Evolutionary conservation across 2,888 invertebrate genomes (phyloP), one percentile per base, ranked within the genome.

Genomic region (Herminia tarsipennalis): DNA sequence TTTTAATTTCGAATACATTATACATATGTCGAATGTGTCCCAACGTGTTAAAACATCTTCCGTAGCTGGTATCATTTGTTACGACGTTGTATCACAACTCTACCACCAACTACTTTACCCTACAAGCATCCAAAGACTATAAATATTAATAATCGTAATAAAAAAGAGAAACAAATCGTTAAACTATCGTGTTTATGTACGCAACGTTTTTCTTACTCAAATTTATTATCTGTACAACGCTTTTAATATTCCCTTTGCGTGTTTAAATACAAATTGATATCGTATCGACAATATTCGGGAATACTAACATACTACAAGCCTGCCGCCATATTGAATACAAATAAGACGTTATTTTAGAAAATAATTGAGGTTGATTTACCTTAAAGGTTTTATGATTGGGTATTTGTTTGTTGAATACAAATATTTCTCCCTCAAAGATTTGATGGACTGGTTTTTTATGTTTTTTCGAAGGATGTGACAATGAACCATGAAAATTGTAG

Each of bases 211-310:
- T 57, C 35, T 66, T 36, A 55, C 35, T 51, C 46, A 60, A 69
- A 66, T 66, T 60, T 67, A 71, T 64, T 60, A 62, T 61, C 60
- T 64, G 56, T 60, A 61, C 53, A 22, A 30, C 48, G 50, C 48
- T 42, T 76, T 81, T 73, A 71, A 66, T 74, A 86, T 86, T 83
- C 79, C 27, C 39, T 45, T 49, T 53, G 67, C 72, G 73, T 78
- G 59, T 57, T 68, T 72, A 76, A 85, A 75, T 81, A 88, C 86
- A 86, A 83, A 88, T 88, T 86, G 86, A 88, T 89, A 88, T 88
- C 86, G 76, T 86, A 88, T 87, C 88, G 84, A 78, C 70, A 64
- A 64, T 55, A 43, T 70, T 69, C 66, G 57, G 65, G 86, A 81
- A 88, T 87, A 86, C 81, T 68, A 84, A 87, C 58, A 77, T 75